Evolutionary conservation across 92 coral and sea anemone genomes (phyloP).

Genomic region (Galaxea fascicularis): DNA sequence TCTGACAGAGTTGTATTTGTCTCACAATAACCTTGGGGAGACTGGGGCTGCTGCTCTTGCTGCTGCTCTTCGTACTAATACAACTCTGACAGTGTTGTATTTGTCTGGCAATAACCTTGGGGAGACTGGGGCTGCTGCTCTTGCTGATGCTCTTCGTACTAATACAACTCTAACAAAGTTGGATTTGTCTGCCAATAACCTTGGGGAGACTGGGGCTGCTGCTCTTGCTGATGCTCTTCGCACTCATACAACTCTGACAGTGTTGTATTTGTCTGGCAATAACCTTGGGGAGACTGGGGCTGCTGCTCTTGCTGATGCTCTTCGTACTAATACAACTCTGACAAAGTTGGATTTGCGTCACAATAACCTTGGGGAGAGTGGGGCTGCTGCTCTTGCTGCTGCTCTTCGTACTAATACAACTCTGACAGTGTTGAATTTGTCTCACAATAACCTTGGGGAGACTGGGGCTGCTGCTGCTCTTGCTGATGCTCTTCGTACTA

Average conservation of each 20-base stretch:
- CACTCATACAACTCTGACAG: not conserved
- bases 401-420: too few species aligned
- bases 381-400: too few species aligned
- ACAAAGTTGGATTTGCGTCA: too few species aligned
- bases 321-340: too few species aligned
- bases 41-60: not conserved
- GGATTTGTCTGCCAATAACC: not conserved
- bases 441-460: too few species aligned
- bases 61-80: not conserved
- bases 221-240: not conserved
- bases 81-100: not conserved
- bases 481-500: too few species aligned
- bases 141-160: not conserved
- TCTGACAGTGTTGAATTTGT: too few species aligned
- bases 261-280: not conserved
- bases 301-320: too few species aligned
- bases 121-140: not conserved
- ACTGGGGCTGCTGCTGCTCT: too few species aligned
- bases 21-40: not conserved
- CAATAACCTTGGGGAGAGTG: too few species aligned
- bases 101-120: not conserved
- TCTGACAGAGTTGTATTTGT: not conserved
- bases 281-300: too few species aligned
- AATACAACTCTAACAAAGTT: not conserved
- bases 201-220: not conserved